These are phyloP conservation scores for Steinernema carpocapsae DNA, from an alignment of 2,888 invertebrate genomes.

Conservation along the genomic window DNA sequence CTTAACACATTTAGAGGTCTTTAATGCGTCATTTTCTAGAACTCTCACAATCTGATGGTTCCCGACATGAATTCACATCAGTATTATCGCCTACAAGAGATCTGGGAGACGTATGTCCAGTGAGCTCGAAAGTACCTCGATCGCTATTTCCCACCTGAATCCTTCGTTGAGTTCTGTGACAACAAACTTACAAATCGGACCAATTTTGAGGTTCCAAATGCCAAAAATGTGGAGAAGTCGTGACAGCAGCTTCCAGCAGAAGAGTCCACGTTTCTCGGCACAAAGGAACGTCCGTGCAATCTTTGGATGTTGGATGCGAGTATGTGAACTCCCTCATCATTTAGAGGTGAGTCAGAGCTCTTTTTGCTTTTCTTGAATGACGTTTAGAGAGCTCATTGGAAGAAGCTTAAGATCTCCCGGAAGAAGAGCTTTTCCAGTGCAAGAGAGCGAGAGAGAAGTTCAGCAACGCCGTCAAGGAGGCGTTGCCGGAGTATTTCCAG, in stretches of 20 bases:
- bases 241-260: not conserved
- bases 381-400: too few species aligned
- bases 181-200: too few species aligned
- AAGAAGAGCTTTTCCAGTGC: too few species aligned
- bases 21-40: not conserved
- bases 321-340: not conserved
- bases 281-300: not conserved
- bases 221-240: not conserved
- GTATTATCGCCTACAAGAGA: not conserved
- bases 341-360: not conserved
- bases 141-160: constrained; percentile 22
- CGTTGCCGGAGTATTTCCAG: too few species aligned
- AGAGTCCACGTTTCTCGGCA: not conserved
- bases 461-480: too few species aligned
- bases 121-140: not conserved
- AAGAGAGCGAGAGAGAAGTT: too few species aligned
- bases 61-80: not conserved
- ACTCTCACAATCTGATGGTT: not conserved
- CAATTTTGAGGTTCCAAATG: not conserved
- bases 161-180: not conserved
- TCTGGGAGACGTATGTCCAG: not conserved
- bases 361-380: too few species aligned
- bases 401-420: too few species aligned
- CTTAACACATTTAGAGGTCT: not conserved
- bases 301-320: not conserved